Evolutionary conservation across 2,888 invertebrate genomes (phyloP).

Genomic region (Xestia rhomboidea): DNA sequence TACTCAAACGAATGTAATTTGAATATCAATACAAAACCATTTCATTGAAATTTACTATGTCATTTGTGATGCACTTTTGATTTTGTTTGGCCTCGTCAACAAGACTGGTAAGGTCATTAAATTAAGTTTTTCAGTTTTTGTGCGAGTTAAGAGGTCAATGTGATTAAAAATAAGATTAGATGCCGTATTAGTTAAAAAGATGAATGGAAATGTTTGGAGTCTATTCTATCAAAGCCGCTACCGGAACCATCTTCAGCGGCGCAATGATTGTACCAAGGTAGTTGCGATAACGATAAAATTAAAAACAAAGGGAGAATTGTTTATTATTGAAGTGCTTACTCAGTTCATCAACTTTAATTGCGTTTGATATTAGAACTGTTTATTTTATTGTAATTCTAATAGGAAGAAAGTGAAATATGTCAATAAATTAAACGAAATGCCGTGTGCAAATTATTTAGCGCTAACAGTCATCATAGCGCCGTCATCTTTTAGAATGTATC

Average conservation of each 20-base stretch:
- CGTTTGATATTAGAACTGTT: slow-evolving; percentile 30
- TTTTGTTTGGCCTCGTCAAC: slow-evolving; percentile 27
- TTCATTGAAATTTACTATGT: slow-evolving; percentile 48
- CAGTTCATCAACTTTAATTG: slow-evolving; percentile 42
- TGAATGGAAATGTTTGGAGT: not conserved
- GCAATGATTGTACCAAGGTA: slow-evolving; percentile 33
- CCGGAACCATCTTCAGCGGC: slow-evolving; percentile 35
- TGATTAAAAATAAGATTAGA: slow-evolving; percentile 5
- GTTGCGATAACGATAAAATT: slow-evolving; percentile 54
- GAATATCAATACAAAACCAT: slow-evolving; percentile 24
- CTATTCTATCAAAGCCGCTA: slow-evolving; percentile 23
- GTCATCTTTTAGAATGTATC: slow-evolving; percentile 12
- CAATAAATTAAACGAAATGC: not conserved
- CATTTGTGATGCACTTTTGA: slow-evolving; percentile 22
- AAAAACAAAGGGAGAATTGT: slow-evolving; percentile 62
- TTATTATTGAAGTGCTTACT: slow-evolving; percentile 45
- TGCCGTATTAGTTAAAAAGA: slow-evolving; percentile 9
- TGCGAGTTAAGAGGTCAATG: slow-evolving; percentile 6
- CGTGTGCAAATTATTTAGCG: not conserved
- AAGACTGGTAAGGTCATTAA: slow-evolving; percentile 6
- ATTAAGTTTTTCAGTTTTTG: not conserved
- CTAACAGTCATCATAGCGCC: not conserved
- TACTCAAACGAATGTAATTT: slow-evolving; percentile 22
- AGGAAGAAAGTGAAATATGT: slow-evolving; percentile 2
- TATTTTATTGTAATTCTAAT: slow-evolving; percentile 16